These are phyloP conservation scores for Perodicticus potto DNA, from an alignment of 2,797 vertebrate genomes.

Conservation along the genomic window DNA sequence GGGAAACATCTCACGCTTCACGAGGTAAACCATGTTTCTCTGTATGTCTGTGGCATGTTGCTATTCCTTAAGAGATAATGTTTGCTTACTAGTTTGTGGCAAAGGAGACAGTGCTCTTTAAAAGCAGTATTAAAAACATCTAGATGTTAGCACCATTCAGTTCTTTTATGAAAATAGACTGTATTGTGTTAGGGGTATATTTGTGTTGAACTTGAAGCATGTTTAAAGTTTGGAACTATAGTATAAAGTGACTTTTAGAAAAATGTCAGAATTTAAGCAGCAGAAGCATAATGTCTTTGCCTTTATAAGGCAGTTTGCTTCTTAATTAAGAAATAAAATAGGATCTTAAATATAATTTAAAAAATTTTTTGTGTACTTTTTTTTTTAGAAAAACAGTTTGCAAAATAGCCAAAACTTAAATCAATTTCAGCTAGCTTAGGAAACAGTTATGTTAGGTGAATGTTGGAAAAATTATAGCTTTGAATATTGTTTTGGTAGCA, in stretches of 20 bases:
- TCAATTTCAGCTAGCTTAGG: neutral
- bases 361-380: constrained; percentile 11
- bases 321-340: constrained; percentile 46
- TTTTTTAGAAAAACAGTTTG: neutral
- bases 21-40: constrained; percentile 89
- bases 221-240: neutral
- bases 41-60: neutral
- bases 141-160: neutral
- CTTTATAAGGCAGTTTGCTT: constrained; percentile 9
- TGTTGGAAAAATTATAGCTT: neutral
- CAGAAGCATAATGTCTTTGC: neutral
- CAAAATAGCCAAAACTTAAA: constrained; percentile 51
- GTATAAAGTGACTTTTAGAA: neutral
- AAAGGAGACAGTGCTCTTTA: neutral
- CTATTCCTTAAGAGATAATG: neutral
- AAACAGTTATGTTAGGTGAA: neutral
- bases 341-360: constrained; percentile 28
- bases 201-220: constrained; percentile 28
- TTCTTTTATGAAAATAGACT: neutral
- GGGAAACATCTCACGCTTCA: constrained; percentile 98
- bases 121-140: neutral
- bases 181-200: neutral
- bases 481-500: constrained; percentile 45
- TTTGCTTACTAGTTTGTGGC: neutral
- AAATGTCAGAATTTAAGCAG: constrained; percentile 39